These are phyloP conservation scores for Lacanobia oleracea DNA, from an alignment of 2,888 invertebrate genomes.

Conservation along the genomic window DNA sequence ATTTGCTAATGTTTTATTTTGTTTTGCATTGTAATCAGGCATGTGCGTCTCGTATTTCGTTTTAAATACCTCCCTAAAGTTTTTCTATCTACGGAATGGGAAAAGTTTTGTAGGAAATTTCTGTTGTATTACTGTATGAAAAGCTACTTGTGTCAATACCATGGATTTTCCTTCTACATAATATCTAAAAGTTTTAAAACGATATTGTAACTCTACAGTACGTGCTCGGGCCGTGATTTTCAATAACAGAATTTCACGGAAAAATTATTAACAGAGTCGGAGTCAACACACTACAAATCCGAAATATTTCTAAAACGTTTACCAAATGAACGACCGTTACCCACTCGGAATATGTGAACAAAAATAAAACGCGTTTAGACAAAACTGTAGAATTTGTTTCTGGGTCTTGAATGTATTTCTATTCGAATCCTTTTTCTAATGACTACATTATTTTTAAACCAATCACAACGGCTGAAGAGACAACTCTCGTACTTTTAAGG, in stretches of 20 bases:
- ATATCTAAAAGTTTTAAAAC: background rate
- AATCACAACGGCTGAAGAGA: background rate
- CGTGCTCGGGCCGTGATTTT: background rate
- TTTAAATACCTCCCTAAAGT: background rate
- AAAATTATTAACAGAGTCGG: background rate
- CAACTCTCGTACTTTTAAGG: background rate
- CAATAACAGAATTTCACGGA: background rate
- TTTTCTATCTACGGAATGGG: background rate
- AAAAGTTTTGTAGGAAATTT: conserved; percentile 3
- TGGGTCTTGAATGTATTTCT: background rate
- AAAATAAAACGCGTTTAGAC: background rate
- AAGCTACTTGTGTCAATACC: conserved; percentile 5
- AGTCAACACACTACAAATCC: background rate
- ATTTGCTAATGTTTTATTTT: conserved; percentile 50
- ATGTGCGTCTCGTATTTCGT: conserved; percentile 53
- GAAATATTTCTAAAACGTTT: background rate
- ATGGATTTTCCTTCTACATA: background rate
- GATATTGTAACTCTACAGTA: background rate
- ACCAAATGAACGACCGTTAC: background rate
- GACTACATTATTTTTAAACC: background rate
- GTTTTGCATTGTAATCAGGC: conserved; percentile 57
- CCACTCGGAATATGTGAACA: background rate
- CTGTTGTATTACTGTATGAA: background rate
- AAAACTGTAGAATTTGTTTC: background rate
- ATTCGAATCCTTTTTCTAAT: background rate